These are phyloP conservation scores for Rhabditoides inermis DNA, from an alignment of 2,888 invertebrate genomes.

Conservation along the genomic window DNA sequence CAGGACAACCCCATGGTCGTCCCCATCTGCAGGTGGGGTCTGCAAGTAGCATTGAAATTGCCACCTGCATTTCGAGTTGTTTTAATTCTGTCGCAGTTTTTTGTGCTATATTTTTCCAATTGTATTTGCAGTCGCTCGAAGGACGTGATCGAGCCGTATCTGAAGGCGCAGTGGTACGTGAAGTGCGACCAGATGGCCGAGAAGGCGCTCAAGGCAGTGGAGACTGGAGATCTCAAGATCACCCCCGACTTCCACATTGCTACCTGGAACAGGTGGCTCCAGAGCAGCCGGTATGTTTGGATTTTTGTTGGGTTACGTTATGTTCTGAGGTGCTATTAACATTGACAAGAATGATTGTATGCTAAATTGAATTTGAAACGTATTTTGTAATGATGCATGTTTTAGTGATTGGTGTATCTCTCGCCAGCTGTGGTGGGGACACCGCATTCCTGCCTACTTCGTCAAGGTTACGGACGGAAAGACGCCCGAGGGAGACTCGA, in stretches of 20 bases:
- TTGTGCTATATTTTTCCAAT: too few species aligned
- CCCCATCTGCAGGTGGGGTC: slow-evolving; percentile 64
- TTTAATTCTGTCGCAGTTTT: neutral
- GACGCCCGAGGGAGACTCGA: slow-evolving; percentile 25
- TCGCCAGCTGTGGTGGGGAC: slow-evolving; percentile 97
- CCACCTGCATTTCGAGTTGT: too few species aligned
- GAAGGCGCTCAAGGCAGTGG: slow-evolving; percentile 65
- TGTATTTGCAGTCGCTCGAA: slow-evolving; percentile 73
- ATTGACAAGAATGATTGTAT: slow-evolving; percentile 4
- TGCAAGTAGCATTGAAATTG: neutral
- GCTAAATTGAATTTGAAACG: too few species aligned
- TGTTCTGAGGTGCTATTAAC: neutral
- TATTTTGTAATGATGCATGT: slow-evolving; percentile 4
- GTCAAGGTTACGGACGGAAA: slow-evolving; percentile 56
- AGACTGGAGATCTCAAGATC: slow-evolving; percentile 70
- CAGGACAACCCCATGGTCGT: slow-evolving; percentile 90
- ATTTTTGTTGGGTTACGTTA: neutral
- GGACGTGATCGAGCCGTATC: slow-evolving; percentile 88
- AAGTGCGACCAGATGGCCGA: slow-evolving; percentile 75
- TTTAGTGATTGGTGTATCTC: slow-evolving; percentile 94
- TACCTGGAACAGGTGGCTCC: slow-evolving; percentile 92
- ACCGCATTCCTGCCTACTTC: slow-evolving; percentile 86
- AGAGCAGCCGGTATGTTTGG: slow-evolving; percentile 67
- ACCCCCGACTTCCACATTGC: slow-evolving; percentile 82
- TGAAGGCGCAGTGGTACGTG: slow-evolving; percentile 95